phyloP scores from a whole-genome alignment of 2,113 vertebrate species.

The Leucoraja erinaceus region DNA sequence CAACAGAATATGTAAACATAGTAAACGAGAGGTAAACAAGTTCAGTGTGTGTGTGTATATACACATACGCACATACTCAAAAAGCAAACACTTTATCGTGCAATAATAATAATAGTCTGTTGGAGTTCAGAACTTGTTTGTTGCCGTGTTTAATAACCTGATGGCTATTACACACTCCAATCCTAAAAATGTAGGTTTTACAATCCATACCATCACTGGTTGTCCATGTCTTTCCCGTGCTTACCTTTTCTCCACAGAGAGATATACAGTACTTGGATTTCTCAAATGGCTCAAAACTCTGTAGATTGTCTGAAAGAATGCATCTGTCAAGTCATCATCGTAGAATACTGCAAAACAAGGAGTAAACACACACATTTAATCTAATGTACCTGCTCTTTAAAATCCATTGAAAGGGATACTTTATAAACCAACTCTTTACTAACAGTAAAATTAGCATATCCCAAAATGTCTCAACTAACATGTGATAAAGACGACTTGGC shows the following conservation, averaged over 20 bases:
- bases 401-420: not conserved
- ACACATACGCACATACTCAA: too few relatives aligned
- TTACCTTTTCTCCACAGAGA: slow-evolving; percentile 84
- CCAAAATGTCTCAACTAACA: not conserved
- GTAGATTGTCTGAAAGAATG: slow-evolving; percentile 70
- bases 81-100: too few relatives aligned
- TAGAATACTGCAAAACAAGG: slow-evolving; percentile 72
- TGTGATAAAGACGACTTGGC: not conserved
- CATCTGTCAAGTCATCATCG: slow-evolving; percentile 81
- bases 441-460: not conserved
- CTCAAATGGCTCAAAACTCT: slow-evolving; percentile 62
- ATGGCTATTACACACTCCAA: not conserved
- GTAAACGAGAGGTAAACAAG: too few relatives aligned
- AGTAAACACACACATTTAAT: not conserved
- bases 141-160: too few relatives aligned
- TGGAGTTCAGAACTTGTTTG: too few relatives aligned
- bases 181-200: not conserved
- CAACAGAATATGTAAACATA: too few relatives aligned
- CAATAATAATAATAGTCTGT: too few relatives aligned
- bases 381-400: not conserved
- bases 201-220: not conserved
- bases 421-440: not conserved
- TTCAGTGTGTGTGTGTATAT: too few relatives aligned
- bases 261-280: slow-evolving; percentile 60
- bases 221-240: not conserved